phyloP scores from a whole-genome alignment of 2,888 invertebrate species.

The Eulithis prunata region DNA sequence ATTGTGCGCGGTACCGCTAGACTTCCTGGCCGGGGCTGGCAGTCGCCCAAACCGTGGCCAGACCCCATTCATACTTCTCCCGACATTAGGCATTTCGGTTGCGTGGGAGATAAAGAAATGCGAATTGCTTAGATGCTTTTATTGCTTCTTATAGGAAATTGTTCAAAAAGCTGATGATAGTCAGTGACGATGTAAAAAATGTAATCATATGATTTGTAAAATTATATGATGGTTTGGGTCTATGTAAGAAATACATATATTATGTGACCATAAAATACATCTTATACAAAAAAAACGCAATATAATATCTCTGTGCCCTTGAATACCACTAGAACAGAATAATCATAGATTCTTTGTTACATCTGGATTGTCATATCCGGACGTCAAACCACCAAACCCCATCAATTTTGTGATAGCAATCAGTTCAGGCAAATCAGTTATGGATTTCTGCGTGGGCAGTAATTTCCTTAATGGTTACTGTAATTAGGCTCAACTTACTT shows the following conservation, averaged over 20 bases:
- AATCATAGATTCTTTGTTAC: background rate
- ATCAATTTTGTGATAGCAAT: constrained; percentile 39
- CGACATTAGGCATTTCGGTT: constrained; percentile 27
- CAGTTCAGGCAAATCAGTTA: constrained; percentile 40
- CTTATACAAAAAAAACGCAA: no score
- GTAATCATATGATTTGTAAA: no score
- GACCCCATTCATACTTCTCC: constrained; percentile 41
- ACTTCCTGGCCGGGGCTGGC: constrained; percentile 39
- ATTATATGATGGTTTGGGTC: no score
- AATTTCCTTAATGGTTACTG: constrained; percentile 28
- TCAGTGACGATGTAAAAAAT: no score
- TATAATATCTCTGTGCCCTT: no score
- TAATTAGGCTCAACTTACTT: constrained; percentile 22
- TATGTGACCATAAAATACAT: no score
- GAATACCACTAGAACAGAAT: no score
- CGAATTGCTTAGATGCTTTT: background rate
- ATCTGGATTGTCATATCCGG: constrained; percentile 24
- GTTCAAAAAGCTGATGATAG: no score
- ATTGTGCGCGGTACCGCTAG: constrained; percentile 42
- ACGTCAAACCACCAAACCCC: constrained; percentile 39
- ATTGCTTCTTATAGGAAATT: no score
- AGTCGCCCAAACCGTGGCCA: constrained; percentile 31
- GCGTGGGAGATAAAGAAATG: constrained; percentile 30
- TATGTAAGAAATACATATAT: no score
- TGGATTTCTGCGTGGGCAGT: constrained; percentile 31